Evolutionary conservation across 2,888 invertebrate species (phyloP).

Genomic region (Trichopria drosophilae): DNA sequence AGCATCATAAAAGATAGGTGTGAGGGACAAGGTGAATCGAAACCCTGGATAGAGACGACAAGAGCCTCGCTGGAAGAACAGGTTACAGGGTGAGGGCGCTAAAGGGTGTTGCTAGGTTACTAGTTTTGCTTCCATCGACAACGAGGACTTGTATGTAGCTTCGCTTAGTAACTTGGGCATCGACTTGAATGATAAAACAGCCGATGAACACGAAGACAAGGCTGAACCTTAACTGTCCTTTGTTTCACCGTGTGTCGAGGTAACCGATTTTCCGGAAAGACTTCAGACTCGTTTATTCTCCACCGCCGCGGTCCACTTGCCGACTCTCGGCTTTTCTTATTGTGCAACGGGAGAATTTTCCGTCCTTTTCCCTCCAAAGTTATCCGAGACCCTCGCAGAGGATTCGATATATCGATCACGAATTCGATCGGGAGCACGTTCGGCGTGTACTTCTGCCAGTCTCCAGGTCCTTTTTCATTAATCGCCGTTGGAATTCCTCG

Average conservation of each 20-base stretch:
- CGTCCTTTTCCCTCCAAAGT: slow-evolving; percentile 27
- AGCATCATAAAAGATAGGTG: slow-evolving; percentile 45
- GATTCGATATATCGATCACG: too few relatives aligned
- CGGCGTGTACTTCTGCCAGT: too few relatives aligned
- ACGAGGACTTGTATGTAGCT: too few relatives aligned
- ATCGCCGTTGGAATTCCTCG: background rate
- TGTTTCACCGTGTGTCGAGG: slow-evolving; percentile 35
- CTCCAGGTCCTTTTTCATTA: too few relatives aligned
- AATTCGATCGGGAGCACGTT: background rate
- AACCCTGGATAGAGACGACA: too few relatives aligned
- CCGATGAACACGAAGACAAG: slow-evolving; percentile 28
- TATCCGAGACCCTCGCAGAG: slow-evolving; percentile 14
- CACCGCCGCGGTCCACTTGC: background rate
- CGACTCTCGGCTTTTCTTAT: slow-evolving; percentile 22
- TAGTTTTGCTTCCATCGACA: slow-evolving; percentile 42
- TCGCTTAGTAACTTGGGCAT: too few relatives aligned
- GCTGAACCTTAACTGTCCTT: slow-evolving; percentile 37
- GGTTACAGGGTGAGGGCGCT: slow-evolving; percentile 43
- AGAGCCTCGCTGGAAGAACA: too few relatives aligned
- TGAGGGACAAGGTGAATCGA: slow-evolving; percentile 53
- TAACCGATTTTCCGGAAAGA: slow-evolving; percentile 36
- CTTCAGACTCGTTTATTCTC: slow-evolving; percentile 1
- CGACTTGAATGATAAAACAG: slow-evolving; percentile 36
- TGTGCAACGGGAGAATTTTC: slow-evolving; percentile 31
- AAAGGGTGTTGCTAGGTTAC: slow-evolving; percentile 57